These are phyloP conservation scores for Antechinus flavipes DNA, from an alignment of 2,113 vertebrate genomes.

Conservation along the genomic window DNA sequence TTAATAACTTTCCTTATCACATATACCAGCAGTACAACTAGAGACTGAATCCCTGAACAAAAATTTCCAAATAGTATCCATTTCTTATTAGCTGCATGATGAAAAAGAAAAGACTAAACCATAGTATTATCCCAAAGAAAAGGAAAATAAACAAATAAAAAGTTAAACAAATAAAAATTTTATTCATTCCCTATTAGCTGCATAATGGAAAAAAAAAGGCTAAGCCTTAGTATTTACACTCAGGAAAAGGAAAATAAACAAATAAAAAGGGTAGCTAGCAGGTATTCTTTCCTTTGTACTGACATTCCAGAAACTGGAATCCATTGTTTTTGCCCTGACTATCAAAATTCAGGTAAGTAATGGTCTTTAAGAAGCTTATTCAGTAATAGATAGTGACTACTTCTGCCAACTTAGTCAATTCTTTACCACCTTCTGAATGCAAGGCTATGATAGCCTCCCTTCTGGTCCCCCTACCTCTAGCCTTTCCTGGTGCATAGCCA, in stretches of 20 bases:
- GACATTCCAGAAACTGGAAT: background rate
- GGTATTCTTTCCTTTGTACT: background rate
- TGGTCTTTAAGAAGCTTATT: background rate
- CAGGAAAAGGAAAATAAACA: background rate
- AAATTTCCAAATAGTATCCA: background rate
- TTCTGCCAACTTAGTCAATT: background rate
- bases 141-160: background rate
- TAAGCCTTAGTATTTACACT: background rate
- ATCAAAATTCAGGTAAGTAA: background rate
- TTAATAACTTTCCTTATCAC: background rate
- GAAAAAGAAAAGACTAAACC: background rate
- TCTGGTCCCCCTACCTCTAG: background rate
- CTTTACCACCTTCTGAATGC: background rate
- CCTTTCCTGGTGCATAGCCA: background rate
- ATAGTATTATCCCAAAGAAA: background rate
- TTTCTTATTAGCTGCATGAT: background rate
- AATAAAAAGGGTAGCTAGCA: background rate
- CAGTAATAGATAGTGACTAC: background rate
- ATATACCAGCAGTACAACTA: background rate
- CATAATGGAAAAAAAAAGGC: background rate
- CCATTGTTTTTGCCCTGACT: background rate
- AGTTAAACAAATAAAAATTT: too few relatives aligned
- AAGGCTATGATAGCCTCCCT: background rate
- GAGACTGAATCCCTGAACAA: background rate
- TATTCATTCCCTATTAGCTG: too few relatives aligned